Evolutionary conservation across 2,888 invertebrate genomes (phyloP).

Genomic region (Himalopsyche japonica): DNA sequence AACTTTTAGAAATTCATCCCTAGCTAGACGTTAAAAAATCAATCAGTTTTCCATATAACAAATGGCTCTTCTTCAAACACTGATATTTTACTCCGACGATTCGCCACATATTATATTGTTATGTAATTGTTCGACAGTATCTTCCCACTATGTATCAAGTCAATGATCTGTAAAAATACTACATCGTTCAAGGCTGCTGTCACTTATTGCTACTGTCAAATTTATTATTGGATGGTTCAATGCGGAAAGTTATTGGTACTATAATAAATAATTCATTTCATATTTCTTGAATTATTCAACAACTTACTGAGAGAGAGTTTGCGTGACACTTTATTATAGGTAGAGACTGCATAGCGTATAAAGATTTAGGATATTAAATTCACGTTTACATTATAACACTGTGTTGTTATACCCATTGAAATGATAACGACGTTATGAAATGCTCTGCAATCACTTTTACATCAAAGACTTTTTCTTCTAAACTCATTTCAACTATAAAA

Average conservation of each 20-base stretch:
- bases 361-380: neutral
- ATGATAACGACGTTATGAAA: neutral
- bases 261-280: neutral
- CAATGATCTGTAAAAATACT: neutral
- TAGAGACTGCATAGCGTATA: neutral
- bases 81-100: no score
- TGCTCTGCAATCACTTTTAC: no score
- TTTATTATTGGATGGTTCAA: neutral
- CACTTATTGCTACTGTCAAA: neutral
- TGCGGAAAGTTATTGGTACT: neutral
- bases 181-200: neutral
- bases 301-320: neutral
- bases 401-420: neutral
- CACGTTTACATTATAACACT: neutral
- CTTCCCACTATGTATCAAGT: neutral
- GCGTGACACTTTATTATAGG: neutral
- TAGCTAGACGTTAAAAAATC: no score
- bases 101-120: no score
- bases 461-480: no score
- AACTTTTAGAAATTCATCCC: no score
- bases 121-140: neutral
- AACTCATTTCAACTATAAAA: no score
- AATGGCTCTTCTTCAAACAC: no score
- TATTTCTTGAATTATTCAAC: neutral
- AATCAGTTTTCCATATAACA: neutral